These are phyloP conservation scores for Tridacna crocea DNA, from an alignment of 2,888 invertebrate species.

Conservation along the genomic window DNA sequence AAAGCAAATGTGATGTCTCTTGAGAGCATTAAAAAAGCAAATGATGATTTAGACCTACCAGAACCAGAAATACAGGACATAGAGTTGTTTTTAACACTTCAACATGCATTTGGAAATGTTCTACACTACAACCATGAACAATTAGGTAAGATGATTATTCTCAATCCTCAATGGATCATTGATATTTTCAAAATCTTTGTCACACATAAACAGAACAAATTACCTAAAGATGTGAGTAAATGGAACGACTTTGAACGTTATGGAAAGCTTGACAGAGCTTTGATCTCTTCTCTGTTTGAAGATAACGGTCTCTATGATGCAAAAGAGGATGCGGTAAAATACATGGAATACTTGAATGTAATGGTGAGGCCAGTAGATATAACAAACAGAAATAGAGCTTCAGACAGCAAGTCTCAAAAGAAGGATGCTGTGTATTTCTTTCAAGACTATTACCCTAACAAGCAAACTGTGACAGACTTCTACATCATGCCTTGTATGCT, in stretches of 20 bases:
- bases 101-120: conserved; percentile 49
- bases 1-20: neutral
- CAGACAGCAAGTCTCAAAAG: neutral
- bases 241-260: neutral
- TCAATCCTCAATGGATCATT: conserved; percentile 56
- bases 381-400: neutral
- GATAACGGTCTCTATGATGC: neutral
- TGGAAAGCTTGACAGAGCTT: neutral
- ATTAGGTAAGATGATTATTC: conserved; percentile 21
- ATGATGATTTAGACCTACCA: neutral
- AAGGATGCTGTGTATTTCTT: neutral
- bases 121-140: conserved; percentile 30
- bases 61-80: neutral
- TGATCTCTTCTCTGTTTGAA: neutral
- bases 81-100: conserved; percentile 38
- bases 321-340: neutral
- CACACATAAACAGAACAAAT: conserved; percentile 1
- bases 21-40: neutral
- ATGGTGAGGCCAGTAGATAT: neutral
- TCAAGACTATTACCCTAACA: neutral
- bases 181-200: conserved; percentile 53
- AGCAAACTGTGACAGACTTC: neutral
- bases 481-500: neutral
- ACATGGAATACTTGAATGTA: neutral
- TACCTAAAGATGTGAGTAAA: neutral